Base-by-base conservation (phyloP, 2,888 invertebrate species). In the Sinhomidia bicolor region DNA sequence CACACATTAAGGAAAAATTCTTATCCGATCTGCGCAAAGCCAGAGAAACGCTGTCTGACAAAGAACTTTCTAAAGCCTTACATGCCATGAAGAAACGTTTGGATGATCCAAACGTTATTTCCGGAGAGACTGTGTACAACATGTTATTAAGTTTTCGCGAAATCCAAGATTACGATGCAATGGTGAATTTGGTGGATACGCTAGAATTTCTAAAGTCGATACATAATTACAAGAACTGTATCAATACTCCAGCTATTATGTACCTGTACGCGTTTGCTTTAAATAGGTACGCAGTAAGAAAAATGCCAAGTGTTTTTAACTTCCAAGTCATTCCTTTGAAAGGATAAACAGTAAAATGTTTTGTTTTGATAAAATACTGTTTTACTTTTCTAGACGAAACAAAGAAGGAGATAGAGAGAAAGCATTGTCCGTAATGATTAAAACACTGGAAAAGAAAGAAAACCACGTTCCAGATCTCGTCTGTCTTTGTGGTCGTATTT, bases 1-100 rank as follows among this genome's bases (percentile, higher is more conserved):
- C 98, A 0, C 98, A 99, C 93, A 97, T 98, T 94, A 98, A 99
- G 93, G 99, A 99, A 94, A 99, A 99, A 94, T 99, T 99, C 94
- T 94, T 99, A 78, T 95, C 96, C 5, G 99, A 99, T 94, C 94
- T 99, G 54, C 96, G 99, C 29, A 98, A 98, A 94, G 97, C 98
- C 0, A 96, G 98, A 68, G 99, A 99, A 93, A 96, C 96, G 1
- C 96, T 96, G 93, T 96, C 96, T 80, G 98, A 98, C 0, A 96
- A 96, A 81, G 98, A 98, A 92, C 94, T 98, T 14, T 95, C 96
- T 0, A 96, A 96, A 93, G 96, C 96, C 57, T 94, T 99, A 44
- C 96, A 97, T 93, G 97, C 97, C 74, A 97, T 99, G 96, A 95
- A 98, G 7, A 96, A 97, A 90, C 95, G 99, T 51, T 95, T 99